These are phyloP conservation scores for Troglohyphantes excavatus DNA, from an alignment of 2,888 invertebrate genomes.

Conservation along the genomic window DNA sequence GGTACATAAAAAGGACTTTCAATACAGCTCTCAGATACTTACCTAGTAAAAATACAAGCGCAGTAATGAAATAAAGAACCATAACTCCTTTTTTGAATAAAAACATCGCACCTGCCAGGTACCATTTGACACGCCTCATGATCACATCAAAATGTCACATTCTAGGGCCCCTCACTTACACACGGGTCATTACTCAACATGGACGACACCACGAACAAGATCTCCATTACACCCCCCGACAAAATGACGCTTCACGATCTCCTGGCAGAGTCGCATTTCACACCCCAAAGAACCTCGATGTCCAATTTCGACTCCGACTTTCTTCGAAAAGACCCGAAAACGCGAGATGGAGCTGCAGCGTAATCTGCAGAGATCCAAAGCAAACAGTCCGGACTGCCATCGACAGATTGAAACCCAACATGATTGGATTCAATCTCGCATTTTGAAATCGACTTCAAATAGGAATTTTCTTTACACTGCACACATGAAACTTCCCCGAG, in stretches of 20 bases:
- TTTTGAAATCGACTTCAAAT: constrained; percentile 32
- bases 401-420: constrained; percentile 25
- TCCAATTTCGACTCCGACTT: background rate
- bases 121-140: background rate
- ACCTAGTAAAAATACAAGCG: too few relatives aligned
- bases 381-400: background rate
- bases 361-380: background rate
- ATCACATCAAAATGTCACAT: constrained; percentile 42
- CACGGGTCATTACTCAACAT: constrained; percentile 47
- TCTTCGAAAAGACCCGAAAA: constrained; percentile 4
- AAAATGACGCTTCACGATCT: constrained; percentile 38
- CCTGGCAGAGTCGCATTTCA: constrained; percentile 48
- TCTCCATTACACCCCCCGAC: constrained; percentile 25
- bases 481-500: constrained; percentile 21
- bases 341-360: constrained; percentile 1
- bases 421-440: constrained; percentile 56
- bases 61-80: background rate
- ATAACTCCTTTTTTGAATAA: background rate
- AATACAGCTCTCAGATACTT: too few relatives aligned
- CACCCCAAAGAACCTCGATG: constrained; percentile 44
- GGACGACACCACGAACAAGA: constrained; percentile 20
- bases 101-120: background rate
- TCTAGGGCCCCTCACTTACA: constrained; percentile 12
- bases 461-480: constrained; percentile 11
- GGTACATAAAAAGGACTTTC: too few relatives aligned